Conservation (phyloP, 1,140 invertebrate genomes). For the Pemphigus obesinymphae region DNA sequence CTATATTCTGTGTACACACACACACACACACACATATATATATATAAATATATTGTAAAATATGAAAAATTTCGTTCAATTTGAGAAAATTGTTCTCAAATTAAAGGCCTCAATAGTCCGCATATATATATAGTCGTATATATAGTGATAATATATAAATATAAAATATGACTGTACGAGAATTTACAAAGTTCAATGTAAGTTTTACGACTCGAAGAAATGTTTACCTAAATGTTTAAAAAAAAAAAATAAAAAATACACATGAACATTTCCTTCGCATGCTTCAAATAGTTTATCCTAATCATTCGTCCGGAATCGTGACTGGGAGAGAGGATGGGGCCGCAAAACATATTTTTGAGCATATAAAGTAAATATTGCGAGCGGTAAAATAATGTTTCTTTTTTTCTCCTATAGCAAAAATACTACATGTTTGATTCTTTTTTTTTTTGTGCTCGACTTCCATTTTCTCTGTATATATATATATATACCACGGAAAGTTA, state of each 20-base stretch:
- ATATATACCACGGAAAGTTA: conserved; percentile 33
- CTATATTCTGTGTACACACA: no score
- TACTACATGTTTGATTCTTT: conserved; percentile 34
- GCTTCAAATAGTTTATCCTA: conserved; percentile 33
- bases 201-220: background rate
- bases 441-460: conserved; percentile 28
- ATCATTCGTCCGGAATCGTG: conserved; percentile 31
- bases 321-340: no score
- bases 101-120: no score
- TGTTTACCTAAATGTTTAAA: conserved; percentile 17
- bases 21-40: no score
- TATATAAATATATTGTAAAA: no score
- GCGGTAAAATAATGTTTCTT: conserved; percentile 38
- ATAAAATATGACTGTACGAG: background rate
- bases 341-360: conserved; percentile 33
- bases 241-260: no score
- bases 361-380: conserved; percentile 40
- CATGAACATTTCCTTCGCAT: conserved; percentile 5
- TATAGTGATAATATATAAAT: no score
- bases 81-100: no score
- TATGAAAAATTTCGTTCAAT: no score
- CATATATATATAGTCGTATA: no score
- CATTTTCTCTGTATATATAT: background rate
- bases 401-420: background rate
- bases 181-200: background rate